A percentile compares a stretch with the other conserved stretches of the same genome.
Evolutionary conservation across 2,113 vertebrate genomes (phyloP).

Genomic region (Pardalotus punctatus): DNA sequence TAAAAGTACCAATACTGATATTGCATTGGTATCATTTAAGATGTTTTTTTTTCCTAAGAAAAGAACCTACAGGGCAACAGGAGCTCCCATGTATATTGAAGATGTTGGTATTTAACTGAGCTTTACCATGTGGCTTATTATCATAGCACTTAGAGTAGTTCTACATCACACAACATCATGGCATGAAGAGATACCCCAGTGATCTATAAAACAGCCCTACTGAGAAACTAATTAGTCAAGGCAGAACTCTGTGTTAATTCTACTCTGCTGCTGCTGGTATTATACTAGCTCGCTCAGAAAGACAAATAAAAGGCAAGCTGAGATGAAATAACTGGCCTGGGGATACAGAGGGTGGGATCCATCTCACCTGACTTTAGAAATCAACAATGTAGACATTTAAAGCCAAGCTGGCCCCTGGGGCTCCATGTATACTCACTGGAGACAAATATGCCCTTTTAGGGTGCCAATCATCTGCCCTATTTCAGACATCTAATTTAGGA

Average conservation of each 20-base stretch:
- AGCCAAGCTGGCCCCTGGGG: background rate
- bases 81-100: background rate
- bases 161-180: background rate
- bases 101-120: background rate
- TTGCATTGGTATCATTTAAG: background rate
- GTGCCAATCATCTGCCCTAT: slow-evolving; percentile 40
- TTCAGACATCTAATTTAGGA: slow-evolving; percentile 50
- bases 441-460: slow-evolving; percentile 52
- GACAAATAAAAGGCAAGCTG: slow-evolving; percentile 6
- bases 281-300: background rate
- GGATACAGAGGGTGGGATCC: slow-evolving; percentile 31
- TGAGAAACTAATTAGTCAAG: slow-evolving; percentile 36
- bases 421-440: background rate
- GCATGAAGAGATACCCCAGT: background rate
- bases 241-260: slow-evolving; percentile 3
- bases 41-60: background rate
- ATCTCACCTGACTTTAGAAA: slow-evolving; percentile 59
- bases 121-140: background rate
- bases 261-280: background rate
- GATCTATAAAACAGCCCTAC: slow-evolving; percentile 1
- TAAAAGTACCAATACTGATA: background rate
- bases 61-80: background rate
- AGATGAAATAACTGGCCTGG: slow-evolving; percentile 26
- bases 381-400: slow-evolving; percentile 42
- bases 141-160: background rate